Percentiles rank a stretch among this genome's conserved stretches.
These are phyloP conservation scores for Anoplolepis gracilipes DNA, from an alignment of 1,140 invertebrate species.

Conservation along the genomic window DNA sequence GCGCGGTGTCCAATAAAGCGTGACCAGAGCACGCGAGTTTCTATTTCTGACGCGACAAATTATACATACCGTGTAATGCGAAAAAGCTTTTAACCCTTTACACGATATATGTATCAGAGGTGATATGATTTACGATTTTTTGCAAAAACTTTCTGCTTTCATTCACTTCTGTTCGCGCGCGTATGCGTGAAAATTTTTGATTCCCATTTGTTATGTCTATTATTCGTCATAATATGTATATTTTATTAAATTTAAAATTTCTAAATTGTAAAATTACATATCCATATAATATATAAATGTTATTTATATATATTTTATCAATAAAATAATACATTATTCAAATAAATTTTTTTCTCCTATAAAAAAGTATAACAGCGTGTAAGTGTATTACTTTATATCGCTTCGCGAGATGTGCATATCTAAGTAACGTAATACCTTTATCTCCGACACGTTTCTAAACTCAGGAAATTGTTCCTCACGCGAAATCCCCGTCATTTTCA, in stretches of 20 bases:
- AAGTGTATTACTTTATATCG: conserved; percentile 10
- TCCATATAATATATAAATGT: too few relatives aligned
- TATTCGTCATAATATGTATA: background rate
- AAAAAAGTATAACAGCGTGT: background rate
- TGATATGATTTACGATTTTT: conserved; percentile 32
- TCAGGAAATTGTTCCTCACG: conserved; percentile 50
- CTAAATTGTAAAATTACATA: too few relatives aligned
- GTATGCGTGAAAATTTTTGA: too few relatives aligned
- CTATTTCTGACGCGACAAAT: conserved; percentile 42
- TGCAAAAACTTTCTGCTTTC: background rate
- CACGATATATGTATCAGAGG: background rate
- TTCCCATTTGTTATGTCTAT: background rate
- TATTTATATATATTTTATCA: background rate
- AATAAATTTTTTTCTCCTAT: conserved; percentile 6
- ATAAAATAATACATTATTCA: background rate
- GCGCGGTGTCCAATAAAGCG: conserved; percentile 12
- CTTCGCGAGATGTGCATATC: conserved; percentile 18
- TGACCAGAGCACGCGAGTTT: conserved; percentile 34
- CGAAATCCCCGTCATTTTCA: conserved; percentile 53
- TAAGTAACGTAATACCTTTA: conserved; percentile 13
- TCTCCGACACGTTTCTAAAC: conserved; percentile 50
- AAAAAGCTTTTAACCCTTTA: conserved; percentile 38
- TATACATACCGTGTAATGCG: conserved; percentile 12
- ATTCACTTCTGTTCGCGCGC: background rate
- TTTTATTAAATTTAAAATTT: background rate